phyloP scores from a whole-genome alignment of 2,113 vertebrate genomes.

The Silurus meridionalis region DNA sequence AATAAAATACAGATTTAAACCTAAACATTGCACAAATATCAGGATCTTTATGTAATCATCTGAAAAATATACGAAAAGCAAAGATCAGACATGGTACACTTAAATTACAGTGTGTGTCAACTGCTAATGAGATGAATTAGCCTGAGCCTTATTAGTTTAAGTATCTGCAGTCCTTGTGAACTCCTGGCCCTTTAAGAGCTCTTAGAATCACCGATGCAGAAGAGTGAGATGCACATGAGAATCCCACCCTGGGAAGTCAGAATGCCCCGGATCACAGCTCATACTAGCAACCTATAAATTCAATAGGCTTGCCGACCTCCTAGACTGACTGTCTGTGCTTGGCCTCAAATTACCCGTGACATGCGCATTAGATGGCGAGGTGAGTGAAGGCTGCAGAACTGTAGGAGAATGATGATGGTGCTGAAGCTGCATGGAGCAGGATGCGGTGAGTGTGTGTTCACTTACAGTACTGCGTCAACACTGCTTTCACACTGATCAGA shows the following conservation, averaged over 20 bases:
- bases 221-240: background rate
- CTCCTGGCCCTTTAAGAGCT: constrained; percentile 12
- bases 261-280: background rate
- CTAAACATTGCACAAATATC: background rate
- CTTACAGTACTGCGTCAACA: constrained; percentile 19
- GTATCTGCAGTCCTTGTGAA: background rate
- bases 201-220: background rate
- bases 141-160: no score
- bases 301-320: background rate
- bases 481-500: background rate
- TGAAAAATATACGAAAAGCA: background rate
- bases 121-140: background rate
- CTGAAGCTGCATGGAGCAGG: constrained; percentile 18
- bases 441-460: constrained; percentile 8
- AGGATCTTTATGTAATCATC: background rate
- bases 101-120: background rate
- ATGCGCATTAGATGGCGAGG: constrained; percentile 3
- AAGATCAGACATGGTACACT: background rate
- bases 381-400: background rate
- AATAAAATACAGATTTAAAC: background rate
- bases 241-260: background rate
- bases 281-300: background rate
- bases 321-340: constrained; percentile 5
- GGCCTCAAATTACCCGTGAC: constrained; percentile 14
- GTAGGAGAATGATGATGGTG: constrained; percentile 13